Evolutionary conservation across 2,888 invertebrate species (phyloP), one percentile per base, ranked within the genome.

Genomic region (Phortica okadai): DNA sequence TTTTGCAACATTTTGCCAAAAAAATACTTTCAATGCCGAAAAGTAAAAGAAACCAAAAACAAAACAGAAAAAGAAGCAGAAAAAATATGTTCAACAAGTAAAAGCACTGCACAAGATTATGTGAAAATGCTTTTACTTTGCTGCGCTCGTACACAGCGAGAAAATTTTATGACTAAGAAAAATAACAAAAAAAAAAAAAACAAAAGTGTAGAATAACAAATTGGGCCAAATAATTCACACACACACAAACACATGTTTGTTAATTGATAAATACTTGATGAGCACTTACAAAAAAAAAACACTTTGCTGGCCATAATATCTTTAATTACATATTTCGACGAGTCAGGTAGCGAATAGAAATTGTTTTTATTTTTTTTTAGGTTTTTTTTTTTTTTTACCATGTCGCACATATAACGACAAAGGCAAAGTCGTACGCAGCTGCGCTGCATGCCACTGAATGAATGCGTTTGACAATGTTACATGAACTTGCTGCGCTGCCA

Each of bases 401-500:
- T 73, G 70, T 72, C 21, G 69, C 70, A 11, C 72, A 62, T 54
- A 73, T 45, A 59, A 45, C 73, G 59, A 44, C 25, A 44, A 56
- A n/a, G 25, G 56, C 33, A 21, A 6, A 21, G 14, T 42, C 56
- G n/a, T 33, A 21, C 33, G 42, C 73, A 3, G 42, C 62, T 42
- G 59, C 44, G 64, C n/a, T 33, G 41, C 66, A 45, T 50, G 74
- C 74, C 25, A 14, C 70, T 42, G 25, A 50, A 70, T 56, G 50
- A 56, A 50, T 62, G 74, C 11, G 44, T 83, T 89, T 89, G 89
- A 87, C 88, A 89, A 88, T 89, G 90, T 90, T 90, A 90, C 89
- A 90, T 90, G 89, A 90, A 89, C 88, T 90, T 90, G 86, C 80
- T 80, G 84, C 80, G 42, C 66, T 42, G 58, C 44, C 14, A 50